Conservation (phyloP, 2,888 invertebrate genomes). For the Drosophila atroscutellata region DNA sequence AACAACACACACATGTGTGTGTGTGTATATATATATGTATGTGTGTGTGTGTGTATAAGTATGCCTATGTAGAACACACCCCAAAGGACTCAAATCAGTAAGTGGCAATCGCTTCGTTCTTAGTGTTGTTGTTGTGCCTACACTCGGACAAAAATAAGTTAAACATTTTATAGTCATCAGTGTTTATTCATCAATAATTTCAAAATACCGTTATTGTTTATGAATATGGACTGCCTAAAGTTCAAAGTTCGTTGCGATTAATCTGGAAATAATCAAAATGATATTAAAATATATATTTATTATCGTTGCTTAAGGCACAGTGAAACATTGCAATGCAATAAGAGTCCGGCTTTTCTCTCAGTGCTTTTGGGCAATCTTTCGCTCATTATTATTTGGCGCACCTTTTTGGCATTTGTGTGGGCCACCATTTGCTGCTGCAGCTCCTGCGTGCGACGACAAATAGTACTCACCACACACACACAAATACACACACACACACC, state of each 20-base stretch:
- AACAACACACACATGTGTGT: neutral
- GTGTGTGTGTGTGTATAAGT: neutral
- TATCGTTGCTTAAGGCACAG: neutral
- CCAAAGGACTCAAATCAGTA: slow-evolving; percentile 36
- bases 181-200: too few relatives aligned
- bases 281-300: neutral
- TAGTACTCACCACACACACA: slow-evolving; percentile 9
- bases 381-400: slow-evolving; percentile 30
- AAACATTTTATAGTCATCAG: neutral
- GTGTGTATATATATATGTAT: neutral
- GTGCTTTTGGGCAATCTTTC: slow-evolving; percentile 6
- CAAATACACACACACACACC: neutral
- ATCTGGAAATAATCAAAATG: too few relatives aligned
- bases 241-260: too few relatives aligned
- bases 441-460: slow-evolving; percentile 1
- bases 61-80: slow-evolving; percentile 9
- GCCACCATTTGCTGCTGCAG: slow-evolving; percentile 3
- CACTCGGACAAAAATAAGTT: neutral
- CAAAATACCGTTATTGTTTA: too few relatives aligned
- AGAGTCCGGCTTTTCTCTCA: neutral
- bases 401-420: slow-evolving; percentile 20
- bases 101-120: slow-evolving; percentile 12
- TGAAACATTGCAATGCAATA: neutral
- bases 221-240: too few relatives aligned
- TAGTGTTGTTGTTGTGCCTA: slow-evolving; percentile 4